Evolutionary conservation across 1,140 invertebrate species (phyloP), one percentile per base, ranked within the genome.

Genomic region (Steinernema feltiae): DNA sequence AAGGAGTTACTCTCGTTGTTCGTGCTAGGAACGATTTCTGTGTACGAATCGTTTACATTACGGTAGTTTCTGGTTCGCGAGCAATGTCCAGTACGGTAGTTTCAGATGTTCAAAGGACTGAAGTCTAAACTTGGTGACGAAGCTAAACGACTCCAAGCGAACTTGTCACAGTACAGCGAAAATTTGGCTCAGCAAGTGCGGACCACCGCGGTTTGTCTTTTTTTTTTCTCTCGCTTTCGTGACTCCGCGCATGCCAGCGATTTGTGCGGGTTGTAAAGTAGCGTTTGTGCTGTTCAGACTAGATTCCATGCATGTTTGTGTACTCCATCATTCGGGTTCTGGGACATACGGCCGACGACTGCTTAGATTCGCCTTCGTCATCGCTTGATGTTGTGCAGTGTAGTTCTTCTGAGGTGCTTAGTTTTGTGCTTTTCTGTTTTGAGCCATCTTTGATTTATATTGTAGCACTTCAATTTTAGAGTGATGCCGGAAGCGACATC

Each of bases 71-170:
- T 41, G 35, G 7, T 41, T 41, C 35, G 35, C 35, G 35, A 41
- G n/a, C n/a, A n/a, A n/a, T n/a, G n/a, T n/a, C n/a, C n/a, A 46
- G n/a, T 46, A 7, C 41, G 7, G 41, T n/a, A 12, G 15, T 15
- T 63, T n/a, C 53, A 63, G 53, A 63, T 63, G 53, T 63, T 63
- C 53, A 63, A 63, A 27, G 53, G 53, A 15, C 53, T 63, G 53
- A 63, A 63, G 24, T 63, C 53, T 63, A 63, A 63, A 63, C 53
- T 63, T 7, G 53, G 53, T 21, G 53, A 63, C 24, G 53, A 63
- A 63, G 53, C 53, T 63, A 63, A 63, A 27, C 53, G 53, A 3
- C 53, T 63, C 24, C 53, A 63, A 27, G 53, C 53, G 15, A 63
- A 63, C 24, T 21, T 63, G 7, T 63, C 53, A 7, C 53, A 63